Evolutionary conservation across 1,140 invertebrate genomes (phyloP).

Genomic region (Trichonephila clavipes): DNA sequence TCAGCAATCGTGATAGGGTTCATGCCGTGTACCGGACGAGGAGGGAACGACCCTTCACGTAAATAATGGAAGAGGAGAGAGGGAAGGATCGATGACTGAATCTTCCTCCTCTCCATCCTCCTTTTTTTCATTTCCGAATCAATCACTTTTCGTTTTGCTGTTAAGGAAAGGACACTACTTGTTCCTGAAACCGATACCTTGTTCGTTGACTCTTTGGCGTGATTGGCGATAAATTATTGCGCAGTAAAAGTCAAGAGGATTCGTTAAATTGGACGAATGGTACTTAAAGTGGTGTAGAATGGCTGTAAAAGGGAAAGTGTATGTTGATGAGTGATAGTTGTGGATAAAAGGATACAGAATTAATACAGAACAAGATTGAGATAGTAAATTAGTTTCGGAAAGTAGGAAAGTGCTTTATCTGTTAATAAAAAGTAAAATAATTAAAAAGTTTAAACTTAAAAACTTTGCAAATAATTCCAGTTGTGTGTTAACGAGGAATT

Average conservation of each 20-base stretch:
- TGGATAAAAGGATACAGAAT: not conserved
- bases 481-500: no score
- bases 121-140: not conserved
- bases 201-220: slow-evolving; percentile 6
- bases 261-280: slow-evolving; percentile 10
- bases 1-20: not conserved
- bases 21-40: not conserved
- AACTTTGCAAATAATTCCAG: no score
- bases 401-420: no score
- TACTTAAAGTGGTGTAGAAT: not conserved
- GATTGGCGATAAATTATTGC: slow-evolving; percentile 24
- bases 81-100: slow-evolving; percentile 30
- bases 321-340: not conserved
- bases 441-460: no score
- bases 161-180: not conserved
- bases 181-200: not conserved
- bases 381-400: no score
- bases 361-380: no score
- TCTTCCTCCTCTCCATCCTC: not conserved
- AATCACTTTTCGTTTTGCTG: slow-evolving; percentile 10
- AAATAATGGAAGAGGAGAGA: slow-evolving; percentile 5
- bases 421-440: no score
- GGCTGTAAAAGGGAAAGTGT: not conserved
- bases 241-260: not conserved
- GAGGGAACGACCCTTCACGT: slow-evolving; percentile 46